phyloP scores from a whole-genome alignment of 2,113 vertebrate genomes.

The Hystrix brachyura region DNA sequence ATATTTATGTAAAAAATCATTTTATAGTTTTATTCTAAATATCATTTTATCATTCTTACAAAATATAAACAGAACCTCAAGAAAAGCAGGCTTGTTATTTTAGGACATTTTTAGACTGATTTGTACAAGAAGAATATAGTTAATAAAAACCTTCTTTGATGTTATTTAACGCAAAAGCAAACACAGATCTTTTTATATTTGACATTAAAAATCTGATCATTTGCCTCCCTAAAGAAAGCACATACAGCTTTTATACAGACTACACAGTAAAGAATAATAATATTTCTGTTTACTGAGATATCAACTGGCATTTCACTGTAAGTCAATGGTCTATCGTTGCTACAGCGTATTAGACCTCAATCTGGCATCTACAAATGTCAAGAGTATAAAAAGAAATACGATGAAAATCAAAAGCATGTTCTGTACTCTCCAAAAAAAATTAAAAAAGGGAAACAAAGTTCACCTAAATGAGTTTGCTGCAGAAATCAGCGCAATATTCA shows the following conservation, averaged over 20 bases:
- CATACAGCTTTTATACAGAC: slow-evolving; percentile 90
- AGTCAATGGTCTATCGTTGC: slow-evolving; percentile 92
- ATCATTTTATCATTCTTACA: slow-evolving; percentile 19
- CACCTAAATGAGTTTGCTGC: slow-evolving; percentile 89
- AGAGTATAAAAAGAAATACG: slow-evolving; percentile 86
- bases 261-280: slow-evolving; percentile 94
- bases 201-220: slow-evolving; percentile 96
- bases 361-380: slow-evolving; percentile 97
- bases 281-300: slow-evolving; percentile 97
- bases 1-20: slow-evolving; percentile 29
- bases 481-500: slow-evolving; percentile 90
- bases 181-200: slow-evolving; percentile 89
- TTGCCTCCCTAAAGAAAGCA: slow-evolving; percentile 91
- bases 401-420: slow-evolving; percentile 88
- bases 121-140: slow-evolving; percentile 72
- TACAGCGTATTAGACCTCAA: slow-evolving; percentile 92
- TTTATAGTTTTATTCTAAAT: slow-evolving; percentile 29
- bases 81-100: not conserved
- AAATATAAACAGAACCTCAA: slow-evolving; percentile 24
- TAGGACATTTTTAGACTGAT: slow-evolving; percentile 32
- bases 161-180: slow-evolving; percentile 86
- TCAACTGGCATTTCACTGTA: slow-evolving; percentile 93
- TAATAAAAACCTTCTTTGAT: slow-evolving; percentile 85
- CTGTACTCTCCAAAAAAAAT: slow-evolving; percentile 82
- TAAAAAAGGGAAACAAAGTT: slow-evolving; percentile 86